Conservation (phyloP, 2,888 invertebrate genomes). For the Caenorhabditis sp. region DNA sequence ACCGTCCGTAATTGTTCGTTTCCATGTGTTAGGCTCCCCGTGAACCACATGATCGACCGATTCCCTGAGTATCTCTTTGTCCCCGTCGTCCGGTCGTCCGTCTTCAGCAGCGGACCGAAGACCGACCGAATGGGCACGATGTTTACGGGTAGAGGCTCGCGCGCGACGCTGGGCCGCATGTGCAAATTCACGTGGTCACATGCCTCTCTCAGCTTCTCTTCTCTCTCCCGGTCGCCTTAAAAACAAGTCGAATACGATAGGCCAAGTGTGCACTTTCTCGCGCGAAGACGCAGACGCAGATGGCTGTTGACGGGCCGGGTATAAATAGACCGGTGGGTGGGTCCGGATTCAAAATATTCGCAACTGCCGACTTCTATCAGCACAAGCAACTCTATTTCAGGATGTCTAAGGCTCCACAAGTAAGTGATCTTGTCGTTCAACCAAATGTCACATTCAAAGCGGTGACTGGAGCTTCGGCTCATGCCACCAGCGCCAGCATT, state of each 20-base stretch:
- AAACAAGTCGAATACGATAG: conserved; percentile 54
- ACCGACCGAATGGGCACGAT: conserved; percentile 47
- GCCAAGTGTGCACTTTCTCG: conserved; percentile 24
- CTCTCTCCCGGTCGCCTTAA: conserved; percentile 36
- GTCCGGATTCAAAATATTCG: conserved; percentile 35
- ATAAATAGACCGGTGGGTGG: conserved; percentile 44
- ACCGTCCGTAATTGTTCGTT: conserved; percentile 8
- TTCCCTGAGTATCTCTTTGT: conserved; percentile 27
- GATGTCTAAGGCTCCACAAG: conserved; percentile 71
- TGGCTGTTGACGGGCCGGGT: conserved; percentile 39
- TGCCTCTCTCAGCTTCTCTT: conserved; percentile 38
- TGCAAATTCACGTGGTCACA: conserved; percentile 60
- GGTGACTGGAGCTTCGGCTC: conserved; percentile 47
- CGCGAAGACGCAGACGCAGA: conserved; percentile 32
- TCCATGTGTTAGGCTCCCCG: conserved; percentile 12
- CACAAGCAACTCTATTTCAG: conserved; percentile 58
- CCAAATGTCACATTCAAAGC: conserved; percentile 64
- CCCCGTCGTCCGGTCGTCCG: conserved; percentile 12
- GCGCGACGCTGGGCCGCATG: conserved; percentile 41
- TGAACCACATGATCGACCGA: conserved; percentile 32
- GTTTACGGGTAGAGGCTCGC: conserved; percentile 45
- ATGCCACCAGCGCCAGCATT: conserved; percentile 43
- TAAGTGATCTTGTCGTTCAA: conserved; percentile 68
- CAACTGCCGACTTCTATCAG: conserved; percentile 27
- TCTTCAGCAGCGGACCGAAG: conserved; percentile 40